Evolutionary conservation across 2,113 vertebrate genomes (phyloP), one percentile per base, ranked within the genome.

Genomic region (Caranx melampygus): DNA sequence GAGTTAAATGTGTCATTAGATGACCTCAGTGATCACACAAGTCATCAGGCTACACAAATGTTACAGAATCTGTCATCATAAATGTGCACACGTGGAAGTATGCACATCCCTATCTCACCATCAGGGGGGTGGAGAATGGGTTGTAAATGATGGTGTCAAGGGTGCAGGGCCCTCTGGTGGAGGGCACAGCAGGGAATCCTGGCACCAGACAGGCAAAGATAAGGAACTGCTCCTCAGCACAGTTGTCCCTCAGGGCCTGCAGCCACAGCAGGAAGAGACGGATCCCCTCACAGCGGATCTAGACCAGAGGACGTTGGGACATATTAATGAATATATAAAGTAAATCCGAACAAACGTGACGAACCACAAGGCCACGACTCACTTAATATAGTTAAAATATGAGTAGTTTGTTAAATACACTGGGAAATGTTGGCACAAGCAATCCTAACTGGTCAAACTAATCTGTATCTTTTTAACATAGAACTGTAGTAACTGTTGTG

Each of bases 231-330:
- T 99, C 98, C 91, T 99, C 98, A 0, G 94, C 94, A 84, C 96
- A 99, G 94, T 97, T 97, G 70, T 96, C 97, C 93, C 99, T 96
- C 85, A 99, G 96, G 6, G 97, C 97, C 89, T 99, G 98, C 63
- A 99, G 95, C 98, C 98, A 99, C 69, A 99, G 95, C 88, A 99
- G 96, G 93, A 97, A 99, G 59, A 99, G 95, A 16, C 98, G 95
- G 87, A 99, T 98, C 70, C 98, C 98, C 94, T 99, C 98, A 85
- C 97, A 97, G 92, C 98, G 95, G 93, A 99, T 96, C 98, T 99
- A 81, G 3, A 72, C 13, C 66, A 14, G 2, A 70, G 37, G 35
- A 63, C n/a, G 63, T 35, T 26, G 52, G 16, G 33, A 58, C 13
- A 2, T 16, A n/a, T 72, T 60, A 59, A 57, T 33, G 6, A 40